A percentile compares a stretch with the other conserved stretches of the same genome.
Conservation (phyloP, 2,888 invertebrate species). For the Epinotia ramella region DNA sequence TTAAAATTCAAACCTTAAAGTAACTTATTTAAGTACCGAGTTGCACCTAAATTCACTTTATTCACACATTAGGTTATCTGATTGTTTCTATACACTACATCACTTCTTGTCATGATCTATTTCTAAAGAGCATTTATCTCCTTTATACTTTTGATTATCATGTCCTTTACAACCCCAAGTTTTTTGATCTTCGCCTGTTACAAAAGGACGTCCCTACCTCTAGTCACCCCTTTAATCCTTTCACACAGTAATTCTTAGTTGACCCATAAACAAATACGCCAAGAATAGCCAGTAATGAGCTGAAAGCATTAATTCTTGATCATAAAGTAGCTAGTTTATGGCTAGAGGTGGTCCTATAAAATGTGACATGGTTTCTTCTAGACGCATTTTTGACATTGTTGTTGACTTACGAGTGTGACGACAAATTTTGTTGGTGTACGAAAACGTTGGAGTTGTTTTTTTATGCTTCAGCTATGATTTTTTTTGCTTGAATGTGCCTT, state of each 20-base stretch:
- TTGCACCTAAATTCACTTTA: not conserved
- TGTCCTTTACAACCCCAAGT: conserved; percentile 24
- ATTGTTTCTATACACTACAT: not conserved
- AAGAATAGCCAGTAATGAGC: conserved; percentile 84
- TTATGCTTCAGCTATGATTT: not conserved
- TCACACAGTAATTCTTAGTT: conserved; percentile 82
- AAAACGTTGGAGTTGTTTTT: conserved; percentile 57
- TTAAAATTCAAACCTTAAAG: not conserved
- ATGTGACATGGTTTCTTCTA: conserved; percentile 78
- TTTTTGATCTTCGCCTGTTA: conserved; percentile 14
- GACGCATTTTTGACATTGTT: conserved; percentile 72
- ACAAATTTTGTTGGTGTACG: conserved; percentile 68
- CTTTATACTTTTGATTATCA: conserved; percentile 33
- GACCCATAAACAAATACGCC: conserved; percentile 80
- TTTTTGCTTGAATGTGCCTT: not conserved
- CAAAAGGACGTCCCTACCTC: conserved; percentile 53
- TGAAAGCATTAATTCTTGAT: conserved; percentile 79
- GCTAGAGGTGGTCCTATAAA: conserved; percentile 76
- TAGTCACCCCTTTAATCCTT: conserved; percentile 53
- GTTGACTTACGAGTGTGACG: conserved; percentile 68
- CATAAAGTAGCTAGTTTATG: conserved; percentile 82
- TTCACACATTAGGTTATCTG: not conserved
- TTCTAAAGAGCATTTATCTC: conserved; percentile 23
- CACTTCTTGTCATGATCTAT: conserved; percentile 1
- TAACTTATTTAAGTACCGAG: not conserved